These are phyloP conservation scores for Bombyx mandarina DNA, from an alignment of 1,140 invertebrate genomes.

Conservation along the genomic window DNA sequence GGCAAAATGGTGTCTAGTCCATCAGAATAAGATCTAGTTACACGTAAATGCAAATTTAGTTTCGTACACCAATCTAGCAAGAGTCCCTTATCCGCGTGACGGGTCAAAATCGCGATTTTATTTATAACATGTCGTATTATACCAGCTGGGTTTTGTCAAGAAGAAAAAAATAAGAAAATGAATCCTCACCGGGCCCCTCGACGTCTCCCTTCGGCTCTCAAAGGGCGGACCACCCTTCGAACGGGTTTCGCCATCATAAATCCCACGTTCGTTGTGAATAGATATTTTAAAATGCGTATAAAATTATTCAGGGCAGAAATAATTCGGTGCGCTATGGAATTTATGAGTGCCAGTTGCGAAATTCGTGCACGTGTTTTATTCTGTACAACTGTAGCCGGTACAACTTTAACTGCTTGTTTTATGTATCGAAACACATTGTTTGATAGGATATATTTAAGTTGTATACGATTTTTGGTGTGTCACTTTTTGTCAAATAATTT, in stretches of 20 bases:
- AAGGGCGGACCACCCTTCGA: constrained; percentile 51
- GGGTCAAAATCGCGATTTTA: constrained; percentile 69
- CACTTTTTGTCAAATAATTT: no score
- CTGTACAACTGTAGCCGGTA: background rate
- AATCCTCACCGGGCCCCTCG: constrained; percentile 33
- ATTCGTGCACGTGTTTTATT: constrained; percentile 39
- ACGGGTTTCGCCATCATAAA: constrained; percentile 65
- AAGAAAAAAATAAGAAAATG: constrained; percentile 60
- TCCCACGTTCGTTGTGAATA: constrained; percentile 65
- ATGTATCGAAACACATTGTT: background rate
- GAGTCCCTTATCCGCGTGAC: constrained; percentile 60
- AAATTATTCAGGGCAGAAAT: constrained; percentile 68
- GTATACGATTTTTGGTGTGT: no score
- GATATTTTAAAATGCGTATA: constrained; percentile 69
- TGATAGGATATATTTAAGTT: no score
- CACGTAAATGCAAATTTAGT: no score
- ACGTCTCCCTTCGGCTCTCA: constrained; percentile 31
- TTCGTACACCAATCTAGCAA: constrained; percentile 21
- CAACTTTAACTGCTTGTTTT: background rate
- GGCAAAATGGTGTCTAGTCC: no score
- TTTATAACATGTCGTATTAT: constrained; percentile 63
- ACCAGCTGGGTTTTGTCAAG: constrained; percentile 68
- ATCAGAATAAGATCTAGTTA: no score
- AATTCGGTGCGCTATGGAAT: constrained; percentile 42
- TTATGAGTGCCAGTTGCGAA: constrained; percentile 29